Evolutionary conservation across 2,797 vertebrate genomes (phyloP), one percentile per base, ranked within the genome.

Genomic region (Cyclopterus lumpus): DNA sequence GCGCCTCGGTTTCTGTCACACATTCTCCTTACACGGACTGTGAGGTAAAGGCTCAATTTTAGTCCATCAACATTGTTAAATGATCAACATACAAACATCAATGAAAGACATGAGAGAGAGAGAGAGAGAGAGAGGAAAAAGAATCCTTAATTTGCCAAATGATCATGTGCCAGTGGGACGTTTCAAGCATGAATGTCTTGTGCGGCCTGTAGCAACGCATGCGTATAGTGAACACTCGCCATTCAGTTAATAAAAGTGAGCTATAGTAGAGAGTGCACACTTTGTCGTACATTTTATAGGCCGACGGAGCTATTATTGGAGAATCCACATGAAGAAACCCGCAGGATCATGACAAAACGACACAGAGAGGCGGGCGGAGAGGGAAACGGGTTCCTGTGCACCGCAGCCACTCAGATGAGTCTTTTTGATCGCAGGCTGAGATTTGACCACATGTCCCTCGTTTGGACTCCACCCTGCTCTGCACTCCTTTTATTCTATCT

Each of bases 261-360:
- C 20, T 36, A 8, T 49, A 60, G 6, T 15, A 10, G 54, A 58
- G 24, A 18, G 14, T 0, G 7, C 22, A 26, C 22, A 24, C 7
- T 60, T 24, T 34, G 15, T 48, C 34, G 1, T 8, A 24, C 8
- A 51, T 55, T 54, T 81, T 71, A 66, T 51, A 32, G 42, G 63
- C 57, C 5, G 0, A 9, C 67, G 65, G 58, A 58, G 11, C 57
- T 75, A 71, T 80, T 86, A 65, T 82, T 59, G 48, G 73, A 77
- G 60, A 70, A 48, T 78, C 61, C 49, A 36, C 65, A 77, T 82
- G 59, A 87, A 83, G 80, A 60, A 83, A 71, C 73, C n/a, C n/a
- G n/a, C n/a, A 53, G 76, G 67, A 87, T 93, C 92, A 93, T 93
- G 87, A 93, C 62, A 92, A 89, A 91, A 85, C 73, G 80, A 71